phyloP scores from a whole-genome alignment of 2,888 invertebrate genomes.

The Pheosia tremula region DNA sequence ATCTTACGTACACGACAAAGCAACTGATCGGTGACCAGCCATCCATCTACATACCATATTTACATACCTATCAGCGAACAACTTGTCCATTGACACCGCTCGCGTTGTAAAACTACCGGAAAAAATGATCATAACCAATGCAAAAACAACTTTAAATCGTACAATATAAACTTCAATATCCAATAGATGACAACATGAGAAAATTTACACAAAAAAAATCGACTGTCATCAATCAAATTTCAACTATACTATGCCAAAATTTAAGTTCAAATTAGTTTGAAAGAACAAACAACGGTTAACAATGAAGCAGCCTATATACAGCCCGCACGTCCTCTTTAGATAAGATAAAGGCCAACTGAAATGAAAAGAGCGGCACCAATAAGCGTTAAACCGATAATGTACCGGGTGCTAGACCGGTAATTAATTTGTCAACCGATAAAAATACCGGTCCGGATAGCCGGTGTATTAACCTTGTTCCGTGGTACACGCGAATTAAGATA shows the following conservation, averaged over 20 bases:
- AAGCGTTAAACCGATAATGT: slow-evolving; percentile 68
- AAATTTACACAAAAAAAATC: slow-evolving; percentile 60
- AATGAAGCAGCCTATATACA: slow-evolving; percentile 71
- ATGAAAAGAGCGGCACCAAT: slow-evolving; percentile 76
- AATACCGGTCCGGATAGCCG: slow-evolving; percentile 61
- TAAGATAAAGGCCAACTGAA: slow-evolving; percentile 81
- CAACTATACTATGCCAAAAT: accelerated
- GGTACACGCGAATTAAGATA: slow-evolving; percentile 3
- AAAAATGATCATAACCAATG: slow-evolving; percentile 46
- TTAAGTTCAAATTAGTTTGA: slow-evolving; percentile 41
- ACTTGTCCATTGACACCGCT: slow-evolving; percentile 73
- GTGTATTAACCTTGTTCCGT: slow-evolving; percentile 24
- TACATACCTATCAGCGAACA: slow-evolving; percentile 80
- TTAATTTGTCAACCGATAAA: slow-evolving; percentile 68
- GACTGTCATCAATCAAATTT: slow-evolving; percentile 22
- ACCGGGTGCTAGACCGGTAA: slow-evolving; percentile 65
- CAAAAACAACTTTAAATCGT: slow-evolving; percentile 42
- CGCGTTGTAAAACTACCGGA: slow-evolving; percentile 72
- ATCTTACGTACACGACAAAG: slow-evolving; percentile 52
- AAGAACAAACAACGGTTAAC: slow-evolving; percentile 48
- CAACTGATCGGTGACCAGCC: slow-evolving; percentile 76
- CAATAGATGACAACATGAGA: slow-evolving; percentile 32
- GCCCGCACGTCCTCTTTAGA: slow-evolving; percentile 84
- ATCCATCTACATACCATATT: slow-evolving; percentile 74
- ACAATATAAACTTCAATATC: slow-evolving; percentile 29